Base-by-base conservation (phyloP, 2,888 invertebrate species). In the Horisme vitalbata region DNA sequence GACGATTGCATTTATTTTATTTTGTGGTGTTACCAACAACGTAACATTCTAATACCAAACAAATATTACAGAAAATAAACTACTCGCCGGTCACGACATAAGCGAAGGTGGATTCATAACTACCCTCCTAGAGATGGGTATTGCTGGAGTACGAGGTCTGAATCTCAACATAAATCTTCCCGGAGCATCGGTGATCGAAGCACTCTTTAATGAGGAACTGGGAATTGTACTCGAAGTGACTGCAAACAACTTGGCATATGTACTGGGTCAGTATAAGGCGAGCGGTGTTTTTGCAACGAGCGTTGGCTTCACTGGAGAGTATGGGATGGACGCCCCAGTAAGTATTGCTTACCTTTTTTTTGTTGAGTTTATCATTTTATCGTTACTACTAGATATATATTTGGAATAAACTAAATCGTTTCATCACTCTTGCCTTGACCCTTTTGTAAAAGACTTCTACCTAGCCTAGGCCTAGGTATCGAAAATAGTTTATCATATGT, bases 91-190 rank as follows among this genome's bases (percentile, higher is more conserved):
- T 0, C 99, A 99, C 76, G 99, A 99, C 78, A 91, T 99, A 3
- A 99, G 98, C 73, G 99, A 99, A 85, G 99, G 99, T 12, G 99
- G 99, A 18, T 89, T 99, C 20, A 90, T 99, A 27, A 95, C 96
- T 0, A 96, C 97, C 61, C 79, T 97, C 0, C 73, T 99, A 46
- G 99, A 99, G 87, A 99, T 99, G 98, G 95, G 96, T n/a, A 96
- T 99, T 72, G 97, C 94, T 44, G 98, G 99, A 23, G 88, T 98
- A 45, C 93, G 95, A 59, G 98, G 98, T 0, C 67, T 97, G 9
- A 83, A 92, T 9, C 74, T 96, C 0, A 91, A 94, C 55, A 70
- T 96, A 10, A 77, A 80, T 45, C 75, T 68, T 4, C 39, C 39
- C 1, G 74, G 65, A 21, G 91, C 91, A 1, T 87, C 91, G 0